phyloP scores from a whole-genome alignment of 2,797 vertebrate species.

The Sternarchorhynchus goeldii region DNA sequence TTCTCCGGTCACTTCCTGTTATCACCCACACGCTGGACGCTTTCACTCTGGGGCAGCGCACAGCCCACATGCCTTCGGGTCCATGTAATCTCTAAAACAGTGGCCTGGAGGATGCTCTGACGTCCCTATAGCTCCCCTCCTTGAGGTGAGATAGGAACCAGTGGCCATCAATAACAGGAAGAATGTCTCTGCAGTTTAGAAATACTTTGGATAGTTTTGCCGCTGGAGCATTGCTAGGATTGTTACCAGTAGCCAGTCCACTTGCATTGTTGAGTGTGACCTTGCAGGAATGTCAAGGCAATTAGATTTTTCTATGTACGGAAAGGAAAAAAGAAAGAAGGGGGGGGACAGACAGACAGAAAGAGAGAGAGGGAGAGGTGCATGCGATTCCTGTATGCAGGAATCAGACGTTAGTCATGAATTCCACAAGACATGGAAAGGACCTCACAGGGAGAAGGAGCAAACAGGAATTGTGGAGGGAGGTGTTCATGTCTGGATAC shows the following conservation, averaged over 20 bases:
- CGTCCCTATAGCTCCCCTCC: conserved; percentile 31
- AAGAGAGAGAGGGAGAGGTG: conserved; percentile 40
- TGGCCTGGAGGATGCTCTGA: conserved; percentile 43
- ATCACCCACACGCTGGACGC: conserved; percentile 21
- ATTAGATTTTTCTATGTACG: conserved; percentile 51
- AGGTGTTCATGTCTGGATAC: conserved; percentile 52
- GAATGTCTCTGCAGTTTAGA: conserved; percentile 55
- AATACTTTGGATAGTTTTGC: conserved; percentile 57
- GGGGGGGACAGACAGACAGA: conserved; percentile 25
- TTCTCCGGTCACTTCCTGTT: conserved; percentile 48
- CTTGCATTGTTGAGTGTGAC: conserved; percentile 58
- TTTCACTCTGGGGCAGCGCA: conserved; percentile 29
- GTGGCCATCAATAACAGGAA: conserved; percentile 57
- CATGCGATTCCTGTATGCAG: conserved; percentile 44
- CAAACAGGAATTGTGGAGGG: conserved; percentile 39
- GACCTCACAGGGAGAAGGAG: conserved; percentile 51
- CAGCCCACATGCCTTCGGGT: conserved; percentile 43
- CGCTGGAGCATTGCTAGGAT: conserved; percentile 37
- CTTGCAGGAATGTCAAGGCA: conserved; percentile 59
- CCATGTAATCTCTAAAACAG: conserved; percentile 46
- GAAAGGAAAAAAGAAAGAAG: conserved; percentile 40
- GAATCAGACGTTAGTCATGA: conserved; percentile 57
- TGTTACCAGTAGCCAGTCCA: conserved; percentile 47
- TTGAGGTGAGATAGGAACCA: conserved; percentile 56
- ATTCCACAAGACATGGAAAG: conserved; percentile 36